Base-by-base conservation (phyloP, 2,888 invertebrate species). In the Monoplex corrugatus region DNA sequence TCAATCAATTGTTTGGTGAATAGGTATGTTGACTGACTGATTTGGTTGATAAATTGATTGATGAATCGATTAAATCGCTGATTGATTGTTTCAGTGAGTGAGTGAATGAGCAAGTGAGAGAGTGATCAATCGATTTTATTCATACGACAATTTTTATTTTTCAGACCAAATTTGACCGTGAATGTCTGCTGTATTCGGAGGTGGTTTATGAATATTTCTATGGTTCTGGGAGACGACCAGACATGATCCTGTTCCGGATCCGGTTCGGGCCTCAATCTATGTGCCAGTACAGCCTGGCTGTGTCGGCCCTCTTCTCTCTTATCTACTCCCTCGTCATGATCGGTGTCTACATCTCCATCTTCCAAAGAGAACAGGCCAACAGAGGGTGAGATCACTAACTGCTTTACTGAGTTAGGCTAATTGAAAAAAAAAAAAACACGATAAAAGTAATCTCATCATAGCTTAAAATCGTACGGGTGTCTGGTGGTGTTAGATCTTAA, bases 171-270 rank as follows among this genome's bases (percentile, higher is more conserved):
- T 90, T 90, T 50, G 82, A 75, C 82, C 32, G 89, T 32, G 80
- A 86, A 23, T 92, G 92, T 87, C 16, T 92, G 32, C 89, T 92
- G 85, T 92, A 91, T 84, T 86, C 91, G 10, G 91, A 91, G n/a
- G 82, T 92, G 32, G 63, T n/a, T 5, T 91, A 87, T 82, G 89
- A 83, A 40, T 63, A 28, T 28, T 72, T 40, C 82, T 84, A 84
- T 23, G 86, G 44, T n/a, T 43, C 87, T 16, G 23, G 45, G 0
- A 50, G 43, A 1, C 35, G 75, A 35, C 80, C 72, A 16, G 32
- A 80, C 88, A 80, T 1, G 19, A 28, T 40, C 38, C 43, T 75
- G 16, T 92, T 91, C 88, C 68, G 44, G 32, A 87, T 91, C 32
- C 78, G 87, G 19, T 92, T 92, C 82, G 91, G 91, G 5, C 83